phyloP scores from a whole-genome alignment of 2,113 vertebrate species.

The Embiotoca jacksoni region DNA sequence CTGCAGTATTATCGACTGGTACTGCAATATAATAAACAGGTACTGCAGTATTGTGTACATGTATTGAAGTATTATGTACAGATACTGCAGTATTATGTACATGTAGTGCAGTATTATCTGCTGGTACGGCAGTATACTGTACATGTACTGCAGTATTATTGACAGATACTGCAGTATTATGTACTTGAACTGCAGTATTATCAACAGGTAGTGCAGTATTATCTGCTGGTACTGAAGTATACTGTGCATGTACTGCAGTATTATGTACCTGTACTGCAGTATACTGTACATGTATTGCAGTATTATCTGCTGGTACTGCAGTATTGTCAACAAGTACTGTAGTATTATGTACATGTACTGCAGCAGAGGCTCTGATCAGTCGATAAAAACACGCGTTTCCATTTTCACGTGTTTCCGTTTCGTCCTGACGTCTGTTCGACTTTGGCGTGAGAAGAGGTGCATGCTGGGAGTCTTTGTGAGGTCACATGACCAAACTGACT shows the following conservation, averaged over 20 bases:
- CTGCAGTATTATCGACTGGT: not conserved
- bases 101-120: not conserved
- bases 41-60: slow-evolving; percentile 4
- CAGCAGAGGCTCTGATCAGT: not conserved
- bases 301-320: not conserved
- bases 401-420: not conserved
- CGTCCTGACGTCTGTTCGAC: slow-evolving; percentile 15
- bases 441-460: slow-evolving; percentile 34
- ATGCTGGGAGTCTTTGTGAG: slow-evolving; percentile 24
- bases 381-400: no score
- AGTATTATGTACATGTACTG: not conserved
- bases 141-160: not conserved
- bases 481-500: not conserved
- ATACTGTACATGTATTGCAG: not conserved
- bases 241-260: not conserved
- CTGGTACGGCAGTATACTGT: not conserved
- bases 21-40: not conserved
- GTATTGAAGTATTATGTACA: no score
- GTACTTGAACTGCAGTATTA: not conserved
- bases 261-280: not conserved
- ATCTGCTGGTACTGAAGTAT: slow-evolving; percentile 2
- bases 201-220: not conserved
- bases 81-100: not conserved
- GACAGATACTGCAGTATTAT: not conserved
- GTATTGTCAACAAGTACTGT: not conserved